Base-by-base conservation (phyloP, 2,888 invertebrate species). In the Mythimna loreyi region DNA sequence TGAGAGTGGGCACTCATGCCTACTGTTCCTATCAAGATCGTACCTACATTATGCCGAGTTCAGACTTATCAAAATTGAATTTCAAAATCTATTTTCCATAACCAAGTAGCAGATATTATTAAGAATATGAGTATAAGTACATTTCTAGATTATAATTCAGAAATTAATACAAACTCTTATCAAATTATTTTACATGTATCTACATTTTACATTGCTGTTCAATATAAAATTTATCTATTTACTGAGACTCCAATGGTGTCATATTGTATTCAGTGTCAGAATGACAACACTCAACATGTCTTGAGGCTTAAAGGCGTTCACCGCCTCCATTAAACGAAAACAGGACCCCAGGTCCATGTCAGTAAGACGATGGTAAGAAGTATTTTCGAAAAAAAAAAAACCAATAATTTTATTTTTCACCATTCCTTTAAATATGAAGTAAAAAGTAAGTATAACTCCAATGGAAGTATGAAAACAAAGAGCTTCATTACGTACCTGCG, bases 401-500 rank as follows among this genome's bases (percentile, higher is more conserved):
- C 2, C 28, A 28, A 28, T 28, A 28, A 36, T 33, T 30, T 45
- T n/a, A n/a, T n/a, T n/a, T n/a, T n/a, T n/a, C n/a, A n/a, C n/a
- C n/a, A n/a, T n/a, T n/a, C n/a, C n/a, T n/a, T n/a, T n/a, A n/a
- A n/a, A n/a, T n/a, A n/a, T n/a, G n/a, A n/a, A n/a, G n/a, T n/a
- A n/a, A n/a, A n/a, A n/a, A n/a, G n/a, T n/a, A 40, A 16, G 5
- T 16, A 9, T 59, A 25, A 69, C 16, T 30, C 5, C 8, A 23
- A 67, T 6, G 70, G 2, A 19, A 19, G 11, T 50, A 6, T 21
- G 13, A 61, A 19, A 45, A 40, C 33, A 45, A 52, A 64, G 45
- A 64, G 33, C 2, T 52, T 28, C 23, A 8, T n/a, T 36, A 53
- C 43, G 21, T 73, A 69, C 74, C 52, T 73, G 66, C 11, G 9